A percentile compares a stretch with the other conserved stretches of the same genome.
Evolutionary conservation across 2,888 invertebrate species (phyloP).

Genomic region (Lepeophtheirus nordmannii): DNA sequence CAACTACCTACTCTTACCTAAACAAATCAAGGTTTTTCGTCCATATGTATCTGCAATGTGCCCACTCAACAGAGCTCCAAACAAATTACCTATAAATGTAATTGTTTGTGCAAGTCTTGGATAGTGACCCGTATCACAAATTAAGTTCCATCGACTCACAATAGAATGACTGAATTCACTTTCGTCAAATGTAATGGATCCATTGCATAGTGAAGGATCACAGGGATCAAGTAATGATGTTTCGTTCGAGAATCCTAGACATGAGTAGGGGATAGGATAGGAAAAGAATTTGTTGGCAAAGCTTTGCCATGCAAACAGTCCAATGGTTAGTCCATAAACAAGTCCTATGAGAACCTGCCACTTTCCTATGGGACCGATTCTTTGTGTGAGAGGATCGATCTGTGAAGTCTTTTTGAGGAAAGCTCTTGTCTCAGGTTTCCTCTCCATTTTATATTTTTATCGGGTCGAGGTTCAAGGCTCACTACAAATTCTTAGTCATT

Average conservation of each 20-base stretch:
- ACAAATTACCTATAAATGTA: background rate
- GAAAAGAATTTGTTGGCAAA: background rate
- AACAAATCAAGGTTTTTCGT: background rate
- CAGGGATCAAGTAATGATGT: background rate
- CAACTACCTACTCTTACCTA: too few species aligned
- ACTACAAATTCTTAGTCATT: too few species aligned
- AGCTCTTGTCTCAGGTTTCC: too few species aligned
- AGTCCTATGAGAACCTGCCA: background rate
- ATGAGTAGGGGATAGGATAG: background rate
- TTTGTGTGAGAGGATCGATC: background rate
- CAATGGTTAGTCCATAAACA: background rate
- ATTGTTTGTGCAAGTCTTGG: background rate
- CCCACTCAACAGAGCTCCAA: background rate
- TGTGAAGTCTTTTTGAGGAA: background rate
- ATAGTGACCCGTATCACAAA: background rate
- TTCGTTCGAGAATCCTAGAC: background rate
- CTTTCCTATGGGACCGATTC: background rate
- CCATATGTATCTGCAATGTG: background rate
- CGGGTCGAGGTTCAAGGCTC: too few species aligned
- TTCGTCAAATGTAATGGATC: background rate
- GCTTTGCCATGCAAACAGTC: background rate
- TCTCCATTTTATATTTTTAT: too few species aligned
- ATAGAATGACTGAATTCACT: background rate
- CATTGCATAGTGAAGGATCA: background rate
- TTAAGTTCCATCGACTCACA: slow-evolving; percentile 1